phyloP scores from a whole-genome alignment of 1,140 invertebrate genomes.

The Trichoplusia ni region DNA sequence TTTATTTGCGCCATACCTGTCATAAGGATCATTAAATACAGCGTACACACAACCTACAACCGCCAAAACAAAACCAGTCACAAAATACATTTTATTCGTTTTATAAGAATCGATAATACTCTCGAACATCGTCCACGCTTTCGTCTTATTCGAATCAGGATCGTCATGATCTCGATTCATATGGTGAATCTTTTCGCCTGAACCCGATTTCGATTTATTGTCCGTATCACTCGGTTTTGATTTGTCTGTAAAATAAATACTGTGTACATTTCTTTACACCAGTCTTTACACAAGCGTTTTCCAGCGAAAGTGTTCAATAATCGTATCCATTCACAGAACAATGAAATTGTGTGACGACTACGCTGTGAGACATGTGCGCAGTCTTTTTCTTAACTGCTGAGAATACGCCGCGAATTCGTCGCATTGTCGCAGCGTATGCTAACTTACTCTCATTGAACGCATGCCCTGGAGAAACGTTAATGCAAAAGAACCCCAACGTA shows the following conservation, averaged over 20 bases:
- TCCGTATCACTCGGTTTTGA: slow-evolving; percentile 46
- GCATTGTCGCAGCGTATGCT: no score
- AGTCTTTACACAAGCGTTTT: not conserved
- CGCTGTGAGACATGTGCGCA: no score
- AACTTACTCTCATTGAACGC: no score
- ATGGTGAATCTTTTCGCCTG: slow-evolving; percentile 58
- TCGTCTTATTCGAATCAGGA: slow-evolving; percentile 34
- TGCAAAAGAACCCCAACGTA: no score
- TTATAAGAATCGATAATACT: slow-evolving; percentile 53
- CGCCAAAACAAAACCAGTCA: slow-evolving; percentile 53
- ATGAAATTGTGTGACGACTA: no score
- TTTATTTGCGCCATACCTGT: slow-evolving; percentile 36
- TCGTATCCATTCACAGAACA: no score
- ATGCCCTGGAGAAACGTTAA: no score
- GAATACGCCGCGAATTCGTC: no score
- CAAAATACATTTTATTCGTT: slow-evolving; percentile 52
- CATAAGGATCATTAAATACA: slow-evolving; percentile 40
- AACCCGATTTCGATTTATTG: not conserved
- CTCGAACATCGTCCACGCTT: slow-evolving; percentile 61
- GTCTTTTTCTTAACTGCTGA: no score
- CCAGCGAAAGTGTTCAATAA: no score
- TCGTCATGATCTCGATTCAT: slow-evolving; percentile 60
- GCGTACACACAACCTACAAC: slow-evolving; percentile 31
- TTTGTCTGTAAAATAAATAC: slow-evolving; percentile 71
- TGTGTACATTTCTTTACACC: slow-evolving; percentile 8